A percentile compares a stretch with the other conserved stretches of the same genome.
These are phyloP conservation scores for Chironomus tentans DNA, from an alignment of 2,888 invertebrate species.

Conservation along the genomic window DNA sequence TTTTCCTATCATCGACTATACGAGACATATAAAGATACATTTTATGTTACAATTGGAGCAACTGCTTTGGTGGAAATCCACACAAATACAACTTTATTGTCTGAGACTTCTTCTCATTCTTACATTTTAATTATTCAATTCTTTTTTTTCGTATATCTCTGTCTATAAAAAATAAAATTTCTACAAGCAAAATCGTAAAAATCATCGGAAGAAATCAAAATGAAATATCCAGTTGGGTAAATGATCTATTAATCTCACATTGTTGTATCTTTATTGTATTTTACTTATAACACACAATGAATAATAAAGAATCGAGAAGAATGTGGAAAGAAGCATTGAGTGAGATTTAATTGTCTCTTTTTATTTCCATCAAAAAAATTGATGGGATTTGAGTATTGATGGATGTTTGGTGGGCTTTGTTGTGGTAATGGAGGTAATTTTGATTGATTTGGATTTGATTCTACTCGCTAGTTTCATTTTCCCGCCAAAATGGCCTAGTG, in stretches of 20 bases:
- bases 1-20: neutral
- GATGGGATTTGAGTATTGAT: no score
- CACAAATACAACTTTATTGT: no score
- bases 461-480: no score
- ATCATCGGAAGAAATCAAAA: slow-evolving; percentile 26
- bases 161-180: no score
- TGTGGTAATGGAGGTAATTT: no score
- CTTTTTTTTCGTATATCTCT: neutral
- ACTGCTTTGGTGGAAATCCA: neutral
- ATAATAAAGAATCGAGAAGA: neutral
- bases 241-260: slow-evolving; percentile 22
- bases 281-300: neutral
- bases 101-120: no score
- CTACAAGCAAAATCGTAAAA: neutral
- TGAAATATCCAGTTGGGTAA: neutral
- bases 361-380: no score
- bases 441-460: no score
- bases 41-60: neutral
- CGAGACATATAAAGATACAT: neutral
- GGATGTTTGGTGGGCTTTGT: no score
- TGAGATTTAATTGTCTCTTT: no score
- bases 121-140: slow-evolving; percentile 12
- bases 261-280: neutral
- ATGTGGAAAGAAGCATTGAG: neutral
- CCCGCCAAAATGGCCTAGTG: no score